Evolutionary conservation across 2,113 vertebrate genomes (phyloP), one percentile per base, ranked within the genome.

Genomic region (Lophius piscatorius): DNA sequence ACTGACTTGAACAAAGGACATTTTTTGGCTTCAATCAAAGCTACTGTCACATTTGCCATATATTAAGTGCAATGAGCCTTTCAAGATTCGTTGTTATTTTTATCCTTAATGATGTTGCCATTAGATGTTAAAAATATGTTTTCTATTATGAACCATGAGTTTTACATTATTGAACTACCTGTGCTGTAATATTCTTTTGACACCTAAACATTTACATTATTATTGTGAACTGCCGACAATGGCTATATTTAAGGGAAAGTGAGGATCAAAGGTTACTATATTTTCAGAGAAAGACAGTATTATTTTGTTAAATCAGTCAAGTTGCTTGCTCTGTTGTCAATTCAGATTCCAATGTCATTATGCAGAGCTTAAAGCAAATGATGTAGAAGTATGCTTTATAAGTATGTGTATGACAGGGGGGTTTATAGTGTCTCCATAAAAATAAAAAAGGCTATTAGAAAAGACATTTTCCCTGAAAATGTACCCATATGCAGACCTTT

Each of bases 21-120:
- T 80, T 85, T 88, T 90, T 81, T 94, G 84, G 94, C 94, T 95
- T 95, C 95, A 95, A 93, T 94, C 95, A 91, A 96, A 98, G 94
- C 95, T 94, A 91, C 89, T 93, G 88, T 91, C 92, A 93, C 91
- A 92, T 92, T 92, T 93, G 89, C 92, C 92, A 91, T 90, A 86
- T 92, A 93, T 90, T 67, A 91, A 84, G 87, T 94, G 90, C 92
- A 89, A 93, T 94, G 93, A 94, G 92, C 91, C 93, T 91, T 92
- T 92, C 78, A 76, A 88, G 73, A 89, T 75, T 61, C 84, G 76
- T 90, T 87, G 71, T 88, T 71, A 88, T 91, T 91, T 91, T 89
- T 90, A 89, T 87, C 79, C 82, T 84, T 38, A 50, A 80, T 42
- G 58, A 87, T 66, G 82, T 87, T 83, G 81, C 84, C 78, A 85